Conservation (phyloP, 2,888 invertebrate genomes). For the Heliconius ethilla region DNA sequence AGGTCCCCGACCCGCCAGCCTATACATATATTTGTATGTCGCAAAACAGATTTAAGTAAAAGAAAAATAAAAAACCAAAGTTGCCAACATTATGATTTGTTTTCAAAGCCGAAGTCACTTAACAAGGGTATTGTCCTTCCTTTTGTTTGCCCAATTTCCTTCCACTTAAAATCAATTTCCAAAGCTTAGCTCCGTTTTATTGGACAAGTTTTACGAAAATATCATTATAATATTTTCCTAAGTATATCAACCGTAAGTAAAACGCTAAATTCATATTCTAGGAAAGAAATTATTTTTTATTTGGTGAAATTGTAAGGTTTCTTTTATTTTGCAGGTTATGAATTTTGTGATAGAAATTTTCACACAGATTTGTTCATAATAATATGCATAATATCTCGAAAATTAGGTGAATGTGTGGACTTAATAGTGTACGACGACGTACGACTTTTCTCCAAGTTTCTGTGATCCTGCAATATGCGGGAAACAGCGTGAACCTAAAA, state of each 20-base stretch:
- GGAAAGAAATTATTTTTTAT: conserved; percentile 7
- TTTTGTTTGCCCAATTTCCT: conserved; percentile 51
- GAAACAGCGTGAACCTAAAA: too few species aligned
- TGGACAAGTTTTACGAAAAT: conserved; percentile 21
- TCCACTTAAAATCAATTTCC: conserved; percentile 41
- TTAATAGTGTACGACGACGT: too few species aligned
- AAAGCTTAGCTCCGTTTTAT: conserved; percentile 27
- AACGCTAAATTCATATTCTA: background rate
- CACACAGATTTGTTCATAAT: background rate
- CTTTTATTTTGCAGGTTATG: background rate
- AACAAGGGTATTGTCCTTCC: conserved; percentile 44
- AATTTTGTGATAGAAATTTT: background rate
- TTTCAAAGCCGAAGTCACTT: conserved; percentile 34
- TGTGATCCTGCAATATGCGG: too few species aligned
- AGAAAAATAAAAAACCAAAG: conserved; percentile 20
- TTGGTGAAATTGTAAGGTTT: background rate
- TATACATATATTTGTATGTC: background rate
- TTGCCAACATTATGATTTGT: conserved; percentile 27
- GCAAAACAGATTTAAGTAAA: conserved; percentile 20
- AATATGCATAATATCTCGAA: too few species aligned
- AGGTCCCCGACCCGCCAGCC: background rate
- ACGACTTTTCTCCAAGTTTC: too few species aligned
- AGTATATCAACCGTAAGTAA: conserved; percentile 9
- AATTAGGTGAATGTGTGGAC: too few species aligned
- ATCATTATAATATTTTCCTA: conserved; percentile 9